Percentiles rank a stretch among this genome's conserved stretches.
Evolutionary conservation across 1,140 invertebrate genomes (phyloP).

Genomic region (Zelostemma sp.): DNA sequence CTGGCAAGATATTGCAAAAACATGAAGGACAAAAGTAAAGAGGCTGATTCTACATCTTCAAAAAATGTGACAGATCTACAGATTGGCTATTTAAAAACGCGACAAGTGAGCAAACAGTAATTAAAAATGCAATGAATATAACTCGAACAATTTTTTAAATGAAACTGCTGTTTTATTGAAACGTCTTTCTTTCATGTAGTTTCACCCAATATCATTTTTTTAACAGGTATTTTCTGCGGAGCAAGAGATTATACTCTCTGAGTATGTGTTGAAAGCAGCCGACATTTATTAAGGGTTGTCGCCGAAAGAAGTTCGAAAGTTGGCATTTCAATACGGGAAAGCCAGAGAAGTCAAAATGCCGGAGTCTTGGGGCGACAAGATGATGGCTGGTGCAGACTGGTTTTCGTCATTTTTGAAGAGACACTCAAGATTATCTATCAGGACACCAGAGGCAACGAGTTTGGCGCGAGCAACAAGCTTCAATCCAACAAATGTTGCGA

Average conservation of each 20-base stretch:
- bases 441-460: slow-evolving; percentile 48
- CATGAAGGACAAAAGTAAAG: too few relatives aligned
- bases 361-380: slow-evolving; percentile 38
- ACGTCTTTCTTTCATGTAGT: too few relatives aligned
- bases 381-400: slow-evolving; percentile 42
- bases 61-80: too few relatives aligned
- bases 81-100: too few relatives aligned
- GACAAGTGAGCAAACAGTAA: too few relatives aligned
- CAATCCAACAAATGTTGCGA: slow-evolving; percentile 42
- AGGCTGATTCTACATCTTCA: too few relatives aligned
- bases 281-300: slow-evolving; percentile 37
- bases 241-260: slow-evolving; percentile 2
- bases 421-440: slow-evolving; percentile 40
- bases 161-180: too few relatives aligned
- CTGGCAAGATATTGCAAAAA: too few relatives aligned
- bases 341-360: slow-evolving; percentile 33
- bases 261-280: slow-evolving; percentile 12
- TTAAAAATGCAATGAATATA: too few relatives aligned
- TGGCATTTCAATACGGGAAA: slow-evolving; percentile 39
- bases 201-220: too few relatives aligned
- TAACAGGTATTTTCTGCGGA: slow-evolving; percentile 12
- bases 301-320: slow-evolving; percentile 29
- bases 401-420: slow-evolving; percentile 40
- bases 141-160: too few relatives aligned
- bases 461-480: slow-evolving; percentile 46